phyloP scores from a whole-genome alignment of 1,140 invertebrate genomes.

The Drosophila bifasciata region DNA sequence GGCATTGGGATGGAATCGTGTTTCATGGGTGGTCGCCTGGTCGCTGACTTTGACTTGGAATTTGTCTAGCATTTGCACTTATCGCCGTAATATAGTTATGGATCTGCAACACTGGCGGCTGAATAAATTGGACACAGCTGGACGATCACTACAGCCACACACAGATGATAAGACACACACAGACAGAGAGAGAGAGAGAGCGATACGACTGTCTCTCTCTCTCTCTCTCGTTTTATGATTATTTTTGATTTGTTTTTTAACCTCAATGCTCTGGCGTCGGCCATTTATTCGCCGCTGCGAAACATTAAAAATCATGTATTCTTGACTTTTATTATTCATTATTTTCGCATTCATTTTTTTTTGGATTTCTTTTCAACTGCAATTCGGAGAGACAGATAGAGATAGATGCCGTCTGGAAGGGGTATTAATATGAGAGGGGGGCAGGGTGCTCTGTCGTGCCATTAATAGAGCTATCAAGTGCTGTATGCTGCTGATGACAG shows the following conservation, averaged over 20 bases:
- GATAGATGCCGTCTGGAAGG: not conserved
- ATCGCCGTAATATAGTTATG: slow-evolving; percentile 75
- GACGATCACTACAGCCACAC: slow-evolving; percentile 27
- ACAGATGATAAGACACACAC: slow-evolving; percentile 33
- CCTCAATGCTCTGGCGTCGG: slow-evolving; percentile 12
- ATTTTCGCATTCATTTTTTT: slow-evolving; percentile 80
- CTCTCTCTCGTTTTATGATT: slow-evolving; percentile 2
- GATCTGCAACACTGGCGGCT: slow-evolving; percentile 64
- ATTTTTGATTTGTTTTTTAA: slow-evolving; percentile 23
- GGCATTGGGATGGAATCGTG: slow-evolving; percentile 17
- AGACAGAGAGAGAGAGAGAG: slow-evolving; percentile 8
- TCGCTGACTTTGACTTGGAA: slow-evolving; percentile 60
- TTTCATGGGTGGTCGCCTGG: slow-evolving; percentile 57
- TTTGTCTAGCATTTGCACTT: slow-evolving; percentile 70
- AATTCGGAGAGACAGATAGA: slow-evolving; percentile 10
- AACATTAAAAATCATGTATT: slow-evolving; percentile 75
- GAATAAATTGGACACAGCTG: slow-evolving; percentile 74
- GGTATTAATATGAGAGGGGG: not conserved
- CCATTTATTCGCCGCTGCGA: slow-evolving; percentile 47
- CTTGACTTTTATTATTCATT: slow-evolving; percentile 82
- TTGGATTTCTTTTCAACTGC: slow-evolving; percentile 55
- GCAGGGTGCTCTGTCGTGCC: slow-evolving; percentile 27
- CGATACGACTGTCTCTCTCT: slow-evolving; percentile 13
- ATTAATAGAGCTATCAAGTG: slow-evolving; percentile 78
- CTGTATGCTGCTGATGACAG: slow-evolving; percentile 70